phyloP scores from a whole-genome alignment of 2,888 invertebrate genomes.

The Drosophila anceps region DNA sequence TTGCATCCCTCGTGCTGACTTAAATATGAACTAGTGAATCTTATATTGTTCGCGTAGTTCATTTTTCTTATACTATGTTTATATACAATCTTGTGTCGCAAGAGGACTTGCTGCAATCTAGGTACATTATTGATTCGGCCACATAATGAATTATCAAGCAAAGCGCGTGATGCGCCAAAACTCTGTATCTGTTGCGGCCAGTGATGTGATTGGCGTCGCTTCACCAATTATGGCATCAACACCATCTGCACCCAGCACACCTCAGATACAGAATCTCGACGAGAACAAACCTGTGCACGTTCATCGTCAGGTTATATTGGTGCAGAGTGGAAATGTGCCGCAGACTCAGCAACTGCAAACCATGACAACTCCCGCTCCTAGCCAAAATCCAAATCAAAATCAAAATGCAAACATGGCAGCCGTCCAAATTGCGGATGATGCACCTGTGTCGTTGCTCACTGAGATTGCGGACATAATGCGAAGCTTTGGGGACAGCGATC shows the following conservation, averaged over 20 bases:
- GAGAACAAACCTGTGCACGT: conserved; percentile 65
- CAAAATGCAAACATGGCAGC: conserved; percentile 36
- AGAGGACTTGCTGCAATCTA: not conserved
- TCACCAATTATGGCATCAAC: conserved; percentile 60
- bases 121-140: not conserved
- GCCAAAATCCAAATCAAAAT: conserved; percentile 15
- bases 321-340: conserved; percentile 52
- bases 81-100: not conserved
- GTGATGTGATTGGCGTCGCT: conserved; percentile 37
- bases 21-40: not conserved
- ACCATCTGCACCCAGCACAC: conserved; percentile 59
- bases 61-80: not conserved
- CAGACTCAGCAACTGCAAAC: conserved; percentile 39
- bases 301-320: conserved; percentile 69
- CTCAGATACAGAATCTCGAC: conserved; percentile 51
- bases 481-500: conserved; percentile 95
- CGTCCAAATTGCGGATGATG: conserved; percentile 68
- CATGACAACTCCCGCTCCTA: conserved; percentile 9
- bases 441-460: conserved; percentile 78
- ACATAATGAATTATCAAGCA: conserved; percentile 72
- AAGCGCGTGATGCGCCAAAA: conserved; percentile 79
- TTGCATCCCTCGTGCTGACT: not conserved
- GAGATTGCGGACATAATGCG: conserved; percentile 96
- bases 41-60: not conserved
- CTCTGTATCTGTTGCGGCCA: conserved; percentile 61